phyloP scores from a whole-genome alignment of 1,140 invertebrate species.

The Octopus bimaculoides region DNA sequence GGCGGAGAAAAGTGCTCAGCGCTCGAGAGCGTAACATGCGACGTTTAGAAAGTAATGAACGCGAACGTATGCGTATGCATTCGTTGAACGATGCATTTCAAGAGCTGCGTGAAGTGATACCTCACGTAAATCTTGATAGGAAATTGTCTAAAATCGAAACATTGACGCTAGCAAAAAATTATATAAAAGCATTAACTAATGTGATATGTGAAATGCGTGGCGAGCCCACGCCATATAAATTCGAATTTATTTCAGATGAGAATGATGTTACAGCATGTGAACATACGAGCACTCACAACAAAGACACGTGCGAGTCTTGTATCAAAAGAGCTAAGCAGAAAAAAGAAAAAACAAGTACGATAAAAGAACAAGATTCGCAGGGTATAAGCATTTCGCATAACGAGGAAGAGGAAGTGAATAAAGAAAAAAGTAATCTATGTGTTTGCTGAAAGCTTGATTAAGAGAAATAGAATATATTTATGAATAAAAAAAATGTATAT shows the following conservation, averaged over 20 bases:
- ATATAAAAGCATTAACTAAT: constrained; percentile 85
- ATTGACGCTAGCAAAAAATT: constrained; percentile 82
- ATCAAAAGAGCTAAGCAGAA: not conserved
- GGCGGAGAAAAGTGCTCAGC: constrained; percentile 70
- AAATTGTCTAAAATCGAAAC: constrained; percentile 86
- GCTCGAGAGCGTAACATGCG: constrained; percentile 78
- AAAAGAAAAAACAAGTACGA: constrained; percentile 2
- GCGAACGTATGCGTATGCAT: constrained; percentile 86
- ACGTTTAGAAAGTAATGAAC: constrained; percentile 80
- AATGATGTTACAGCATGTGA: constrained; percentile 14
- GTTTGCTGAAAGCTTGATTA: not conserved
- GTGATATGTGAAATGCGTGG: constrained; percentile 79
- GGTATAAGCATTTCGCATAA: not conserved
- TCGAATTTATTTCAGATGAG: constrained; percentile 21
- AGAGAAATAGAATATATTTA: too few species aligned
- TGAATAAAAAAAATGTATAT: constrained; percentile 8
- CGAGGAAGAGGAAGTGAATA: not conserved
- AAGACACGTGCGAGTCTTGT: not conserved
- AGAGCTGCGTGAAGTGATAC: constrained; percentile 81
- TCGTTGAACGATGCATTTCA: constrained; percentile 85
- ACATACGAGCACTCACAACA: constrained; percentile 2
- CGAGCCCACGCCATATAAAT: constrained; percentile 65
- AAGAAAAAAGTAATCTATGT: not conserved
- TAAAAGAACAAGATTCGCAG: not conserved
- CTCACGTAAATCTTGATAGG: constrained; percentile 80